Evolutionary conservation across 2,797 vertebrate genomes (phyloP), one percentile per base, ranked within the genome.

Genomic region (Hyperoplus immaculatus): DNA sequence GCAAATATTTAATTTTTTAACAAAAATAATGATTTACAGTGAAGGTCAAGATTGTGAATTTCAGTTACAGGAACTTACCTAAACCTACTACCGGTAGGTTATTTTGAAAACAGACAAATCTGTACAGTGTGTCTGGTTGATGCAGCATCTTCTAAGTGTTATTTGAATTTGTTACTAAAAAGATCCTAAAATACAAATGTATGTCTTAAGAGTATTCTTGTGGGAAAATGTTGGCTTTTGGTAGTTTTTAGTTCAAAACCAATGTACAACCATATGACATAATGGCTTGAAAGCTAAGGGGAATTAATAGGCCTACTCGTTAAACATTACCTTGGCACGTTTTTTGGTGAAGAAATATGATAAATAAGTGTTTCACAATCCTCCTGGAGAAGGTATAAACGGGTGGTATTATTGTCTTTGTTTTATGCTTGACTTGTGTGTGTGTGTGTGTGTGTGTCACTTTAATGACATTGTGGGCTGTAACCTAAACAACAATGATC

Each of bases 381-480:
- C 29, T 29, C 29, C 29, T 29, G 29, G 29, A 29, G 29, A 29
- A 2, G 29, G 29, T 29, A 29, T 29, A 29, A 29, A 29, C 29
- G 29, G 29, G 29, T 29, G 29, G 2, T 29, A 29, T 29, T 29
- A 29, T 29, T 29, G 29, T 29, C 29, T 29, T 29, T 29, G 6
- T 15, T 16, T 15, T 14, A n/a, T 14, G 6, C n/a, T 50, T 50
- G 49, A 50, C 49, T 8, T 53, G n/a, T 8, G 7, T 16, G 50
- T 51, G 7, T 6, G 21, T 21, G 50, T 51, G 5, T 16, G n/a
- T 7, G 1, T 21, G 60, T 87, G 71, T 69, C 38, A 0, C 85
- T 86, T 89, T 89, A 78, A 89, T 21, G 8, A 41, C 10, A 6
- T 1, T 0, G 46, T 57, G 46, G 63, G 66, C 5, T 11, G 75